Percentiles rank a stretch among this genome's conserved stretches.
phyloP scores from a whole-genome alignment of 2,797 vertebrate species.

The Acanthurus lineatus region DNA sequence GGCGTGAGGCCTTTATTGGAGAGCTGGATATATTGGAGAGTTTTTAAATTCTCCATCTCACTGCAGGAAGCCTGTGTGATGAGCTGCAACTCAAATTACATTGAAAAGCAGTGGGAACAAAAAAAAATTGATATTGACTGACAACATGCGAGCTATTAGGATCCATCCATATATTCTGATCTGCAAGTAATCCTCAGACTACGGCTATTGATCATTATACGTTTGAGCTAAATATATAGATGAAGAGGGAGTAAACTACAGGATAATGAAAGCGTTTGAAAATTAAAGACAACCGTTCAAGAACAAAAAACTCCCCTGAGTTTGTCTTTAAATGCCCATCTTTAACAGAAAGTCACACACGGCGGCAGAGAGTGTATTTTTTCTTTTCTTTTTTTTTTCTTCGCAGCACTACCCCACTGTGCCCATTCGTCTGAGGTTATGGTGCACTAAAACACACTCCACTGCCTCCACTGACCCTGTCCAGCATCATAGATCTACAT shows the following conservation, averaged over 20 bases:
- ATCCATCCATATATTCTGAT: slow-evolving; percentile 28
- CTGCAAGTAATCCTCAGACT: slow-evolving; percentile 24
- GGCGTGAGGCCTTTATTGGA: slow-evolving; percentile 68
- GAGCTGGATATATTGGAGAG: slow-evolving; percentile 52
- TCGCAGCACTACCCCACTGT: slow-evolving; percentile 31
- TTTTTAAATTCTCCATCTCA: slow-evolving; percentile 56
- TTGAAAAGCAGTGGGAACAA: slow-evolving; percentile 34
- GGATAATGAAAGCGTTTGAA: slow-evolving; percentile 5
- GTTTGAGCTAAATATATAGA: slow-evolving; percentile 15
- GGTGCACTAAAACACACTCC: slow-evolving; percentile 76
- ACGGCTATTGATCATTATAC: slow-evolving; percentile 22
- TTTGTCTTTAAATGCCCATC: slow-evolving; percentile 23
- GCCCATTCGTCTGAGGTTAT: slow-evolving; percentile 72
- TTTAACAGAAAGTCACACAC: slow-evolving; percentile 11
- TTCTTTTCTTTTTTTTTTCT: neutral
- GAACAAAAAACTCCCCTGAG: slow-evolving; percentile 2
- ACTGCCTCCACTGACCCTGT: slow-evolving; percentile 75
- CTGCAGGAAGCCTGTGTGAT: slow-evolving; percentile 54
- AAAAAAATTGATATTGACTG: slow-evolving; percentile 56
- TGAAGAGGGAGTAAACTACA: neutral
- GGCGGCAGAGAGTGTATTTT: neutral
- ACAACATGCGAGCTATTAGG: slow-evolving; percentile 49
- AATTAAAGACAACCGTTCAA: slow-evolving; percentile 1
- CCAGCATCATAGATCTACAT: slow-evolving; percentile 74
- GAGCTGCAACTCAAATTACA: slow-evolving; percentile 55